A percentile compares a stretch with the other conserved stretches of the same genome.
Evolutionary conservation across 2,797 vertebrate genomes (phyloP).

Genomic region (Rhinogobio ventralis): DNA sequence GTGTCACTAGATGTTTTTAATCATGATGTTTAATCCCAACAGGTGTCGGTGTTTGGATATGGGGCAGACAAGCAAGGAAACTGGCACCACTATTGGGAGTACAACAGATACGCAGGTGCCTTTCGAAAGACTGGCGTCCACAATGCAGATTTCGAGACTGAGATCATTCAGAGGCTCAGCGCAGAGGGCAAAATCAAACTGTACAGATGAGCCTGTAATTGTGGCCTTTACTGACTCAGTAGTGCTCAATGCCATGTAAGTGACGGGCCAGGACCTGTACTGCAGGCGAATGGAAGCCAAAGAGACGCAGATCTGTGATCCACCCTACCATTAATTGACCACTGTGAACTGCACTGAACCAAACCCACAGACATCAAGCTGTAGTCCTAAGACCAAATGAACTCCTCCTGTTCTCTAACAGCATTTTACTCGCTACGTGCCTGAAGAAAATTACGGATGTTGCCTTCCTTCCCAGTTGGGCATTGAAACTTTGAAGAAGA

Average conservation of each 20-base stretch:
- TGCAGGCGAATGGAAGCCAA: conserved; percentile 35
- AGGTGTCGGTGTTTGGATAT: conserved; percentile 86
- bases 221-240: conserved; percentile 1
- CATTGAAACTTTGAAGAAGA: background rate
- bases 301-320: conserved; percentile 45
- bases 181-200: conserved; percentile 74
- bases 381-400: conserved; percentile 55
- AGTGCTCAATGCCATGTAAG: background rate
- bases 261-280: background rate
- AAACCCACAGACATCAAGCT: conserved; percentile 55
- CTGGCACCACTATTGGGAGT: conserved; percentile 89
- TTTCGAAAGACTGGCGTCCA: conserved; percentile 83
- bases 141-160: conserved; percentile 72
- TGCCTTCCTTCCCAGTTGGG: background rate
- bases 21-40: background rate
- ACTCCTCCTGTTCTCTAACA: conserved; percentile 5
- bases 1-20: background rate
- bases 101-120: conserved; percentile 76
- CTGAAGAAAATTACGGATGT: conserved; percentile 15
- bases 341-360: conserved; percentile 61
- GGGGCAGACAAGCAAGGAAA: conserved; percentile 81
- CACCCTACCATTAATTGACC: conserved; percentile 50
- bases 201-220: conserved; percentile 49
- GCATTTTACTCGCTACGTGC: conserved; percentile 3
- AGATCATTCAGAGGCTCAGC: conserved; percentile 69